Conservation (phyloP, 2,888 invertebrate genomes). For the Eristalis tenax region DNA sequence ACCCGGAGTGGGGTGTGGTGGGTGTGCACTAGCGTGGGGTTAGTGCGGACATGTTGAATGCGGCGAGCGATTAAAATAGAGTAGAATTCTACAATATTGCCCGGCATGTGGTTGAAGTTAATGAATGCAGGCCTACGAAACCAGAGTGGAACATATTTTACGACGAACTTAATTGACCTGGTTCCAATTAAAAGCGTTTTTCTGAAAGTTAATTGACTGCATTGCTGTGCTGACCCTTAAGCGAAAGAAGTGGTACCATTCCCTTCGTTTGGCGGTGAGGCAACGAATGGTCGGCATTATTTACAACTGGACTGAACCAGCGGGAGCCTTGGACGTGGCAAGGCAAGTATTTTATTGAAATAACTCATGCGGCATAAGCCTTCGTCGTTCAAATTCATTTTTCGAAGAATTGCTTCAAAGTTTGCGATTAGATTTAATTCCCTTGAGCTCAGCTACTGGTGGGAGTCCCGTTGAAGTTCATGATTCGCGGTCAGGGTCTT, state of each 20-base stretch:
- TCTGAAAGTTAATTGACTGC: neutral
- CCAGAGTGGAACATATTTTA: neutral
- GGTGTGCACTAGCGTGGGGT: neutral
- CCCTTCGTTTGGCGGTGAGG: neutral
- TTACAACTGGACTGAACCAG: neutral
- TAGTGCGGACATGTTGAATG: neutral
- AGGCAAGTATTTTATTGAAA: neutral
- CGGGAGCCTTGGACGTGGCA: neutral
- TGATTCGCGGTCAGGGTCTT: neutral
- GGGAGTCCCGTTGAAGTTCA: neutral
- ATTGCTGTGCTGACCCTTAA: neutral
- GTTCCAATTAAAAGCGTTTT: neutral
- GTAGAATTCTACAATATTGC: neutral
- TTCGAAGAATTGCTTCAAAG: neutral
- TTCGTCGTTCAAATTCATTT: neutral
- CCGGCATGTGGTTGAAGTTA: neutral
- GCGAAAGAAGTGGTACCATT: neutral
- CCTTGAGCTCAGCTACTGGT: neutral
- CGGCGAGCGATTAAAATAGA: conserved; percentile 10
- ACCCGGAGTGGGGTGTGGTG: neutral
- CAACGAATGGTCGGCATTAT: neutral
- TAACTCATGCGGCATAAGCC: neutral
- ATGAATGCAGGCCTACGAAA: neutral
- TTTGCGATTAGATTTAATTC: neutral
- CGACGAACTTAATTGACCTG: neutral